Base-by-base conservation (phyloP, 2,797 vertebrate species). In the Coregonus suidteri region DNA sequence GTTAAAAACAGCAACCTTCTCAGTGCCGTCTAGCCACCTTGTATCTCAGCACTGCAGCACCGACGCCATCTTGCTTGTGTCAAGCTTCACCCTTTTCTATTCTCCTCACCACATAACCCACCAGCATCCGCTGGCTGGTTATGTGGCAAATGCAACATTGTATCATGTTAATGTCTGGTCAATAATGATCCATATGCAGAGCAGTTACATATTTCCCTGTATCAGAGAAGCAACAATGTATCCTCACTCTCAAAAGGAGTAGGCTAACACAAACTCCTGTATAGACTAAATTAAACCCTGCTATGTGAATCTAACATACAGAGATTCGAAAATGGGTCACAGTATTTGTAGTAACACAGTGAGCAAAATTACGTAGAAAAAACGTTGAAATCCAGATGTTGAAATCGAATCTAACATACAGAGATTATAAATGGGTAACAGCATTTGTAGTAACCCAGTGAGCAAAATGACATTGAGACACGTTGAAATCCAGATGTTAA, bases 11-110 rank as follows among this genome's bases (percentile, higher is more conserved):
- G 59, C 59, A 6, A 62, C 59, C n/a, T 25, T 7, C 6, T 7
- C 59, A 62, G 15, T 25, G 4, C 3, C 15, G 59, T 62, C n/a
- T 62, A 62, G 20, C n/a, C 59, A 20, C 20, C 2, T 4, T 59
- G 41, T 3, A 47, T 47, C 16, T 62, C n/a, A 62, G 20, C 71
- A 73, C 1, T 31, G 41, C 84, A 85, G 83, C 62, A 56, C n/a
- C 41, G 81, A 80, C 86, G 86, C 86, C 86, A 88, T 88, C 86
- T 88, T 88, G 83, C 78, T 83, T 81, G 79, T 82, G 81, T 82
- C 86, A 86, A 62, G 31, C 73, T 78, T 79, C 71, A 83, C 85
- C 72, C 73, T 75, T 71, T 68, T 54, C n/a, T 41, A 77, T 87
- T 83, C 69, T 82, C 37, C 51, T 18, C 82, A 20, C 65, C 68